A percentile compares a stretch with the other conserved stretches of the same genome.
These are phyloP conservation scores for Parasteatoda lunata DNA, from an alignment of 2,888 invertebrate species.

Conservation along the genomic window DNA sequence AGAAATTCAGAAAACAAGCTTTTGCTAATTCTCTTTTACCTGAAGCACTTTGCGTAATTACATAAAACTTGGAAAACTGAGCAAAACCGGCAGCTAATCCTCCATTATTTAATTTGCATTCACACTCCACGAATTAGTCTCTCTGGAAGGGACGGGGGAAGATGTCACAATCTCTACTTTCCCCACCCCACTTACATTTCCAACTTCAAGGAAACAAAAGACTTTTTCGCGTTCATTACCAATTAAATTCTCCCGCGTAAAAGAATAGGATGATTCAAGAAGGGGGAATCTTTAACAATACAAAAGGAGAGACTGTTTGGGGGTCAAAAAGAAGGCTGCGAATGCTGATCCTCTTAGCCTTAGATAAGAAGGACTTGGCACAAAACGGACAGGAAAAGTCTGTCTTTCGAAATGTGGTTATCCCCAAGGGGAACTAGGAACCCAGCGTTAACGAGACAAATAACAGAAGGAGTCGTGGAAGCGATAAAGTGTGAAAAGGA, in stretches of 20 bases:
- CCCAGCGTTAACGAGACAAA: slow-evolving; percentile 36
- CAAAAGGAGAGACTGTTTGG: not conserved
- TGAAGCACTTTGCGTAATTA: slow-evolving; percentile 35
- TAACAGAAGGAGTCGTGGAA: not conserved
- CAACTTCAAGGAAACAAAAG: not conserved
- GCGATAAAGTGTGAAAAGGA: slow-evolving; percentile 21
- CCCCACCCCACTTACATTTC: not conserved
- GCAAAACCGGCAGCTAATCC: slow-evolving; percentile 44
- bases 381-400: slow-evolving; percentile 6
- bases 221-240: slow-evolving; percentile 55
- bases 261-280: slow-evolving; percentile 14
- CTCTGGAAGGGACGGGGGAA: not conserved
- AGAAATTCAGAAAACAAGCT: not conserved
- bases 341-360: slow-evolving; percentile 38
- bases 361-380: slow-evolving; percentile 13
- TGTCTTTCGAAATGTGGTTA: slow-evolving; percentile 44
- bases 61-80: slow-evolving; percentile 25
- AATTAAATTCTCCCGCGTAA: slow-evolving; percentile 37
- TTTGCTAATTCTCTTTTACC: not conserved
- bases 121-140: slow-evolving; percentile 26
- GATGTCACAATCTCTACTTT: not conserved
- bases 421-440: slow-evolving; percentile 35
- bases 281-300: not conserved
- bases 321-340: slow-evolving; percentile 3
- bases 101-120: slow-evolving; percentile 60